Evolutionary conservation across 2,113 vertebrate genomes (phyloP).

Genomic region (Hucho hucho): DNA sequence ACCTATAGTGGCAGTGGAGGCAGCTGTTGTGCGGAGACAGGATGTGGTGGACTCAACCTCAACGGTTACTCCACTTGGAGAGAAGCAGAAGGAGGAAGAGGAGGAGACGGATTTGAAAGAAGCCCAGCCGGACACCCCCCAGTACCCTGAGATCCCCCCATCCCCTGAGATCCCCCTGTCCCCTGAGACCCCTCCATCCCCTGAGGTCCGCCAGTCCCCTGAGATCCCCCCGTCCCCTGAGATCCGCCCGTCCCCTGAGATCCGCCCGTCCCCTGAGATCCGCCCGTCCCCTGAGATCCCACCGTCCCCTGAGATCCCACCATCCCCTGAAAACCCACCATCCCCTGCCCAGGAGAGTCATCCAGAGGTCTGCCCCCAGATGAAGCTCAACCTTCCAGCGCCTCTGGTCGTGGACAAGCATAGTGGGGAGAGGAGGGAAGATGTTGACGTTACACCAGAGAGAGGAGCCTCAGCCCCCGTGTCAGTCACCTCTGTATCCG

Average conservation of each 20-base stretch:
- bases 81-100: neutral
- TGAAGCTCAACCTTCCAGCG: conserved; percentile 12
- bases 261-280: too few relatives aligned
- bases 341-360: conserved; percentile 27
- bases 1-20: neutral
- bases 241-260: too few relatives aligned
- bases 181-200: too few relatives aligned
- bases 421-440: conserved; percentile 37
- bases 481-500: conserved; percentile 8
- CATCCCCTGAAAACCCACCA: conserved; percentile 5
- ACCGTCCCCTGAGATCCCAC: too few relatives aligned
- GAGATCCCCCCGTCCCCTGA: too few relatives aligned
- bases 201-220: too few relatives aligned
- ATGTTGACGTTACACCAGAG: neutral
- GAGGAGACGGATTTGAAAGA: conserved; percentile 3
- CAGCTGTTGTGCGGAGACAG: conserved; percentile 8
- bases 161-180: too few relatives aligned
- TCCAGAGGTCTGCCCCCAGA: conserved; percentile 27
- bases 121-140: neutral
- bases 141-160: neutral
- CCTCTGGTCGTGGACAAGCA: conserved; percentile 24
- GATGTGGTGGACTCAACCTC: neutral
- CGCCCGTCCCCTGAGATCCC: too few relatives aligned
- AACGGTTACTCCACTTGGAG: neutral
- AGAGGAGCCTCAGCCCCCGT: neutral